Evolutionary conservation across 2,888 invertebrate species (phyloP), one percentile per base, ranked within the genome.

Genomic region (Lithophane leautieri): DNA sequence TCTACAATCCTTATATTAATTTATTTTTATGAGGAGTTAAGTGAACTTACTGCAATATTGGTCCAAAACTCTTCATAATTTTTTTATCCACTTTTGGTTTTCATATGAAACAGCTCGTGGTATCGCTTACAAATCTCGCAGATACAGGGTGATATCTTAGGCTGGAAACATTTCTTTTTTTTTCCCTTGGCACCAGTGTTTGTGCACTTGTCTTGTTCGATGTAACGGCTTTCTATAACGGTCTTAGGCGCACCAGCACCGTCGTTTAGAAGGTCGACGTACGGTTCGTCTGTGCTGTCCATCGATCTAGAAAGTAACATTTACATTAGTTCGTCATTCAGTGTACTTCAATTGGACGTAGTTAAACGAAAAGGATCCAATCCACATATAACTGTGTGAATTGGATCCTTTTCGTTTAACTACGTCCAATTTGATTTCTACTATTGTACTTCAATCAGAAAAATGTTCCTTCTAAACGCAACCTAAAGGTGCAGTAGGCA

Each of bases 101-200:
- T 81, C n/a, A 78, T 72, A 80, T 96, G 95, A 72, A 96, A 96
- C 42, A 96, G 78, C 79, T 96, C 94, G 68, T 96, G 93, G 79
- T 96, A 96, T 71, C 93, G 89, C 74, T 90, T 93, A 79, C 96
- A 96, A 61, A 96, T 96, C 70, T 95, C 94, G 70, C 96, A 96
- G 9, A 94, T 87, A 78, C 96, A 96, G 2, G 95, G 94, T 0
- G 75, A 70, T 7, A 89, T 67, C 54, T 88, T 88, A 0, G 81
- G 70, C 22, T 78, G 79, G 6, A 52, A 71, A 42, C 73, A 61
- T 73, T 85, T 81, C 19, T 80, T 85, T 1, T 60, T 11, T 28
- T 75, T 84, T 1, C 84, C 73, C 6, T 71, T 78, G 0, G 47
- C 52, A 42, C 75, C 77, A 9, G 79, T 68, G 52, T 40, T 19